Evolutionary conservation across 2,888 invertebrate species (phyloP).

Genomic region (Drosophila melanosoma): DNA sequence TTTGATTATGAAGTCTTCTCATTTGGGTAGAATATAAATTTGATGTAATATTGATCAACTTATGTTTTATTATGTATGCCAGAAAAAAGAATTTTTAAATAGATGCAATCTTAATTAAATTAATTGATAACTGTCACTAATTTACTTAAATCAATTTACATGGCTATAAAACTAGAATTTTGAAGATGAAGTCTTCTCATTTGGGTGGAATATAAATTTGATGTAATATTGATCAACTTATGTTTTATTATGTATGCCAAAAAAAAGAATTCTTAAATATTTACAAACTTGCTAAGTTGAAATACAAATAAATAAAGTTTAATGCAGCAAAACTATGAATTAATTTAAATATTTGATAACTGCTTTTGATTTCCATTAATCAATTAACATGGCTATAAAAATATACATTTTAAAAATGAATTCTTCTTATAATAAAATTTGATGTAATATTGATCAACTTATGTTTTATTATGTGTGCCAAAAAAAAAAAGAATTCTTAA

Average conservation of each 20-base stretch:
- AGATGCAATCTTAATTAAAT: too few relatives aligned
- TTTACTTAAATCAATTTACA: background rate
- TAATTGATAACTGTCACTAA: too few relatives aligned
- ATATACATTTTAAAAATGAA: background rate
- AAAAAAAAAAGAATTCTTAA: too few relatives aligned
- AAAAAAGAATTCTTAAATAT: constrained; percentile 19
- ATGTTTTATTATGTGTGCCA: too few relatives aligned
- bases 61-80: too few relatives aligned
- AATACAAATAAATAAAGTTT: background rate
- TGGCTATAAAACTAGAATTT: too few relatives aligned
- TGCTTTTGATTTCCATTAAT: background rate
- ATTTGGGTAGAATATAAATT: too few relatives aligned
- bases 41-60: too few relatives aligned
- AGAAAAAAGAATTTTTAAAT: too few relatives aligned
- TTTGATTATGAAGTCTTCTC: too few relatives aligned
- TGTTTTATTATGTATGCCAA: too few relatives aligned
- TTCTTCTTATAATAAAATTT: background rate
- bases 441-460: background rate
- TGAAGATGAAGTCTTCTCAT: background rate
- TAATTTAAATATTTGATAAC: background rate
- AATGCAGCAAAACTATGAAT: background rate
- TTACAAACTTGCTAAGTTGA: background rate
- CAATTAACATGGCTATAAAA: background rate
- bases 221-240: background rate
- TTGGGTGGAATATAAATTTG: background rate